phyloP scores from a whole-genome alignment of 2,797 vertebrate species.

The Buphagus erythrorhynchus region DNA sequence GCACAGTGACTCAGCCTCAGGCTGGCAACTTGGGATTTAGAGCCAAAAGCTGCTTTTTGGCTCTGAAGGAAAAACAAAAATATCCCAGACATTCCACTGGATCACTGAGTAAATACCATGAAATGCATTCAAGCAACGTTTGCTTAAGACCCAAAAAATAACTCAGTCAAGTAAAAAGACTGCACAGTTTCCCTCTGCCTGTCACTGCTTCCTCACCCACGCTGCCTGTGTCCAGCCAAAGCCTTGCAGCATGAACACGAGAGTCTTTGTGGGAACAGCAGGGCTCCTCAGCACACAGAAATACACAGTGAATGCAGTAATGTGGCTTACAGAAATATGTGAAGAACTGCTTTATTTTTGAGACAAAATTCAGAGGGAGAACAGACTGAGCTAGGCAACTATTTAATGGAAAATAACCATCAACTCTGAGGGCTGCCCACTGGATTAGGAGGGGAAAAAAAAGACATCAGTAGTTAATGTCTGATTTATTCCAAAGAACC shows the following conservation, averaged over 20 bases:
- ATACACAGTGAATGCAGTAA: neutral
- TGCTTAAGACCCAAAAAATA: neutral
- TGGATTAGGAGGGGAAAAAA: neutral
- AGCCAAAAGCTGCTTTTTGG: neutral
- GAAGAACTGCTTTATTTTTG: neutral
- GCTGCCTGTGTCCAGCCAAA: neutral
- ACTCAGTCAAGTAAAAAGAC: neutral
- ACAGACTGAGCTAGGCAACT: neutral
- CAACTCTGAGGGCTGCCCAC: neutral
- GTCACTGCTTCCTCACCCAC: neutral
- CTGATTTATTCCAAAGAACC: neutral
- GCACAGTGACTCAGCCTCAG: neutral
- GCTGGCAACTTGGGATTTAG: neutral
- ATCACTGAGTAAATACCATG: conserved; percentile 19
- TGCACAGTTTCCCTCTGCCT: neutral
- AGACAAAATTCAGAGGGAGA: neutral
- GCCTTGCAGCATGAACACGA: neutral
- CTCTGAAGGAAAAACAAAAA: conserved; percentile 31
- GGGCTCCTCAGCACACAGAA: neutral
- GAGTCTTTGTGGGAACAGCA: neutral
- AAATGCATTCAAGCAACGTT: neutral
- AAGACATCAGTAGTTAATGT: neutral
- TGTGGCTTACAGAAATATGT: neutral
- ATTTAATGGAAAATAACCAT: neutral
- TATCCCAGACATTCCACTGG: conserved; percentile 55